phyloP scores from a whole-genome alignment of 2,888 invertebrate species.

The Aphidoletes aphidimyza region DNA sequence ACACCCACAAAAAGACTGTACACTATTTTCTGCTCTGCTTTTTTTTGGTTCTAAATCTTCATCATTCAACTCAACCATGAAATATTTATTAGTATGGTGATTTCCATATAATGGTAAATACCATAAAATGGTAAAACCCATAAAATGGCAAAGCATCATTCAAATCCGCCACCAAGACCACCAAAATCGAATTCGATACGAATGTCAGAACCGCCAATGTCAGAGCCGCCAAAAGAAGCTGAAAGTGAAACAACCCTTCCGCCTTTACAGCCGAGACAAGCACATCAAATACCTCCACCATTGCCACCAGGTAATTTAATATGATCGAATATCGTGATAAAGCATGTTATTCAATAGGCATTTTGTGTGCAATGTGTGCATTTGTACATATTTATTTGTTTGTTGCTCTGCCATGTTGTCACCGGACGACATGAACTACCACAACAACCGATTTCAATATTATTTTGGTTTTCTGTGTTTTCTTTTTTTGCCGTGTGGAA shows the following conservation, averaged over 20 bases:
- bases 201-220: conserved; percentile 50
- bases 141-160: conserved; percentile 51
- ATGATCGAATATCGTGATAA: too few species aligned
- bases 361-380: too few species aligned
- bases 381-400: too few species aligned
- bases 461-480: not conserved
- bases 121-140: conserved; percentile 46
- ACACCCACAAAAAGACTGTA: too few species aligned
- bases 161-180: conserved; percentile 56
- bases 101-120: conserved; percentile 43
- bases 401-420: too few species aligned
- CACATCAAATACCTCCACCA: conserved; percentile 34
- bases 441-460: too few species aligned
- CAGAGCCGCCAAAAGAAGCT: conserved; percentile 49
- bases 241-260: conserved; percentile 17
- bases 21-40: too few species aligned
- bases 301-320: conserved; percentile 45
- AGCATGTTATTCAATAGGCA: too few species aligned
- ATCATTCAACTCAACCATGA: not conserved
- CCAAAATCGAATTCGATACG: conserved; percentile 40
- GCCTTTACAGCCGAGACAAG: conserved; percentile 42
- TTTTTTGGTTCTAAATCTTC: too few species aligned
- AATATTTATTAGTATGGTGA: not conserved
- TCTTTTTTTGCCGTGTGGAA: not conserved
- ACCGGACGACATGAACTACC: not conserved